Percentiles rank a stretch among this genome's conserved stretches.
phyloP scores from a whole-genome alignment of 2,797 vertebrate species.

The Calcarius lapponicus region DNA sequence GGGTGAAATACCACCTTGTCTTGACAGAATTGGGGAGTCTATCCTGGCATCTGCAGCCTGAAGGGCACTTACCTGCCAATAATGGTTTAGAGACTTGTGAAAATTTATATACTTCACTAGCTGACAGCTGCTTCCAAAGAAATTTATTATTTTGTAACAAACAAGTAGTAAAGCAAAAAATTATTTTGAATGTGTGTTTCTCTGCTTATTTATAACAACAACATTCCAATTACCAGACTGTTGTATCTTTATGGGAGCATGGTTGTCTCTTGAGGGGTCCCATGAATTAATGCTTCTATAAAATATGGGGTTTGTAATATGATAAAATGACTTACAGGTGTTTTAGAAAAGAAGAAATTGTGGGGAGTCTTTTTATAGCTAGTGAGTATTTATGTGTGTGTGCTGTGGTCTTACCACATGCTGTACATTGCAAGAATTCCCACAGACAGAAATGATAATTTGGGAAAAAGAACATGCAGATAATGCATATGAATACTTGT shows the following conservation, averaged over 20 bases:
- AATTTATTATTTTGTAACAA: background rate
- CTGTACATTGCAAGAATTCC: background rate
- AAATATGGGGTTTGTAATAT: background rate
- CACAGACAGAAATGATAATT: background rate
- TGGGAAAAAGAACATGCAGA: background rate
- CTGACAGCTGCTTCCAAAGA: background rate
- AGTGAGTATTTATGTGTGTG: background rate
- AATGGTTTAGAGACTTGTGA: background rate
- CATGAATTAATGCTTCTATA: background rate
- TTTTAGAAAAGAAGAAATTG: background rate
- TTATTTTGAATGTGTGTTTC: background rate
- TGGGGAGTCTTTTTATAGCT: background rate
- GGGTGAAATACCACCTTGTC: background rate
- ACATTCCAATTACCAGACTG: background rate
- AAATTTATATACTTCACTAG: background rate
- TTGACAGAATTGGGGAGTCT: background rate
- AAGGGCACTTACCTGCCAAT: background rate
- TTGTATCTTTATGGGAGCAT: background rate
- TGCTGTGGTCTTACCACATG: background rate
- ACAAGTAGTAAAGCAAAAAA: background rate
- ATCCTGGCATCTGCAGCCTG: background rate
- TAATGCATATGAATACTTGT: background rate
- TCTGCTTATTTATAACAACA: background rate
- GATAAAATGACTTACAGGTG: background rate
- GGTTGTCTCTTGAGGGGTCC: background rate